These are phyloP conservation scores for Lanius ludovicianus DNA, from an alignment of 2,113 vertebrate genomes.

Conservation along the genomic window DNA sequence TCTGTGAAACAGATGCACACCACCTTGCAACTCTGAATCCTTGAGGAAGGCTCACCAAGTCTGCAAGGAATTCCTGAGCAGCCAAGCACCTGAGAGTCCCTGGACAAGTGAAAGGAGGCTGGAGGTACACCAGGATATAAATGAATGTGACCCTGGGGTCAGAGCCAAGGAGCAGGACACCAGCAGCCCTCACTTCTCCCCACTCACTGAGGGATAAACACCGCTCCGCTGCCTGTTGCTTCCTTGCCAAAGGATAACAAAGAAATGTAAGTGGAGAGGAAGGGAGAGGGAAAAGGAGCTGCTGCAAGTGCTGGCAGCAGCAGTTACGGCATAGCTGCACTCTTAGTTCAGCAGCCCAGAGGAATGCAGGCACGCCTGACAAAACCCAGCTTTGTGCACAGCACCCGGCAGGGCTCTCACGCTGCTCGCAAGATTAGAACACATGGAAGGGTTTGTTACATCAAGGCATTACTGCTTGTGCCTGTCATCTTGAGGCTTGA, in stretches of 20 bases:
- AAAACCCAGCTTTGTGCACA: background rate
- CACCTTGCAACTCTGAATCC: background rate
- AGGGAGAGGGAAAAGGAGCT: background rate
- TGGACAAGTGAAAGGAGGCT: background rate
- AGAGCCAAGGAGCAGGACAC: background rate
- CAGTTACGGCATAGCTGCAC: background rate
- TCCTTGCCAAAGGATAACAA: background rate
- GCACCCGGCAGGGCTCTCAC: background rate
- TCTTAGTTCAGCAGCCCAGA: background rate
- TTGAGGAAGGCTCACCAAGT: background rate
- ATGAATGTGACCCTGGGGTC: background rate
- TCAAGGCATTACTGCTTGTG: background rate
- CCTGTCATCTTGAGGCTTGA: background rate
- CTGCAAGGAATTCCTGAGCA: background rate
- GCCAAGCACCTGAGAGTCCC: background rate
- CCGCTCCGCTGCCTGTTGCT: background rate
- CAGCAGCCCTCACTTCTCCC: background rate
- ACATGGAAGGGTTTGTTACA: background rate
- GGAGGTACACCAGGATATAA: fast-evolving
- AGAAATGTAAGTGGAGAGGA: background rate
- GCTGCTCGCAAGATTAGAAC: background rate
- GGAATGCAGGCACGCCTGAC: background rate
- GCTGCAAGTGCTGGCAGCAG: background rate
- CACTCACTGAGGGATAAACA: background rate
- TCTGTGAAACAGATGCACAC: background rate